Base-by-base conservation (phyloP, 2,888 invertebrate species). In the Scaptomyza cyrtandrae region DNA sequence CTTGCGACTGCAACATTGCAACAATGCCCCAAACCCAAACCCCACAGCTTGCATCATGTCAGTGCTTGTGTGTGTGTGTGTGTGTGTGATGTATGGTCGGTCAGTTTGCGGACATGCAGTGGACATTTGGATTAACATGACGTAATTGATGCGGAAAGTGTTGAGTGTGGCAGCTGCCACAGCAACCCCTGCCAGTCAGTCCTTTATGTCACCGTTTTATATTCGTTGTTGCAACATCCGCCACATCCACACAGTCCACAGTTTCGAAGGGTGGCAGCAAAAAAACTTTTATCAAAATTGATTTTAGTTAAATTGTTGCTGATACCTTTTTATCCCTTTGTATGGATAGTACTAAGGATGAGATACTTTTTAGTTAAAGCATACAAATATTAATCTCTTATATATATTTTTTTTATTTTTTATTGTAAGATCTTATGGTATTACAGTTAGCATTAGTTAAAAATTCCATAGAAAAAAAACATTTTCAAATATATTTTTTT, bases 11-110 rank as follows among this genome's bases (percentile, higher is more conserved):
- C 71, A 41, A 86, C 74, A 60, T 78, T 89, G 89, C 89, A 89
- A 73, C 86, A 70, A 64, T 71, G 71, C 61, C 70, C 69, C 84
- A 80, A 80, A 24, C 31, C 27, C 19, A 14, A 6, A 1, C 39
- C 14, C 14, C 14, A 9, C 19, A 33, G 14, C 31, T 3, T 24
- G 24, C 27, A 13, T 45, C 33, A 27, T 41, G 41, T 49, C 31
- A 41, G 33, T 11, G 16, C 14, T 6, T 39, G 37, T 39, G 39
- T 39, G 39, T 54, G 44, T 71, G 78, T 73, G 76, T 78, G 76
- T 61, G 86, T 90, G 90, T 61, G 86, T 91, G 91, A 90, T 89
- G 90, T 90, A 90, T 90, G 90, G 90, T 90, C 88, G 90, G 90
- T 90, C 88, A 89, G 86, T 82, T 90, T 90, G 90, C 90, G 90